Conservation (phyloP, 2,113 vertebrate genomes). For the Oryzias celebensis region DNA sequence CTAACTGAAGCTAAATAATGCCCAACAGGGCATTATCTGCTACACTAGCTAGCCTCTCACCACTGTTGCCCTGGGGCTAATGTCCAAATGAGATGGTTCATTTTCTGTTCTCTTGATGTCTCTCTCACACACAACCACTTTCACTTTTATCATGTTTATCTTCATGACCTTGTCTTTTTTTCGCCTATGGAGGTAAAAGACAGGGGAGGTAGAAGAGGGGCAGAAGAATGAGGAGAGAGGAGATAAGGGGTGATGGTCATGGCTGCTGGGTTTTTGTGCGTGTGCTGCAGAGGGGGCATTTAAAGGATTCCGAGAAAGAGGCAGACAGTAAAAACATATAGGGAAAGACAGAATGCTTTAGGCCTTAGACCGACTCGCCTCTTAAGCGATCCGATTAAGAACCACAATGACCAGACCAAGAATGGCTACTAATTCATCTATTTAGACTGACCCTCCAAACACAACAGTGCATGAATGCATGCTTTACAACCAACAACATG, state of each 20-base stretch:
- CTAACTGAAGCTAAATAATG: conserved; percentile 83
- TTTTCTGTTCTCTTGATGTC: conserved; percentile 70
- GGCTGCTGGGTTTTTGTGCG: conserved; percentile 56
- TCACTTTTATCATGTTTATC: conserved; percentile 66
- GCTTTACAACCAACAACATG: neutral
- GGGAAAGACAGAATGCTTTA: conserved; percentile 73
- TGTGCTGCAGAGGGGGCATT: conserved; percentile 52
- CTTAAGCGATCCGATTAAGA: conserved; percentile 78
- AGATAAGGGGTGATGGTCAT: conserved; percentile 64
- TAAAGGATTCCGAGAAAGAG: conserved; percentile 37
- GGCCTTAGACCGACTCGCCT: conserved; percentile 80
- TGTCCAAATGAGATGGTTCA: conserved; percentile 87
- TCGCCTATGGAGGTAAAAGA: conserved; percentile 63
- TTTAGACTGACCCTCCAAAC: conserved; percentile 59
- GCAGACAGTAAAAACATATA: conserved; percentile 41
- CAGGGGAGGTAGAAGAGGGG: conserved; percentile 49
- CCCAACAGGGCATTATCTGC: conserved; percentile 85
- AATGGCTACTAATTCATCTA: conserved; percentile 74
- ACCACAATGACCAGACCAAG: conserved; percentile 51
- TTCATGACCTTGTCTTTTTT: conserved; percentile 66
- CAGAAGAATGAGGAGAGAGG: conserved; percentile 39
- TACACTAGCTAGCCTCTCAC: conserved; percentile 84
- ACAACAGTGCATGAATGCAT: conserved; percentile 6
- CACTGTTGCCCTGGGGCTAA: conserved; percentile 79
- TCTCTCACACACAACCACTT: conserved; percentile 47